Percentiles rank a stretch among this genome's conserved stretches.
Evolutionary conservation across 1,140 invertebrate genomes (phyloP).

Genomic region (Brachionus paranguensis): DNA sequence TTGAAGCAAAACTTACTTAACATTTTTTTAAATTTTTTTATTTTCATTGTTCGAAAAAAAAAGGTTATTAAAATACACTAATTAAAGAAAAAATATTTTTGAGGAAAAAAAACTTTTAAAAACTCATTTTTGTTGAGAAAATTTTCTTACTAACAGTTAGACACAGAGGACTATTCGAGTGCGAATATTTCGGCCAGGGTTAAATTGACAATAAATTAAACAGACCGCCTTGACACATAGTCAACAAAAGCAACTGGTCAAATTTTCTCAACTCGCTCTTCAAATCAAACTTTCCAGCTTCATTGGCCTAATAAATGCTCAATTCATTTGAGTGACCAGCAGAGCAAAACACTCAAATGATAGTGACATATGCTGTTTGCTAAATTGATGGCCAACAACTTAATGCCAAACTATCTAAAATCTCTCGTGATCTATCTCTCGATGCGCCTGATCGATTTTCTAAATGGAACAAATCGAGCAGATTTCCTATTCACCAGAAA

Average conservation of each 20-base stretch:
- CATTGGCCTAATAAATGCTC: background rate
- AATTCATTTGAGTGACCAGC: background rate
- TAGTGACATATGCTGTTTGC: slow-evolving; percentile 1
- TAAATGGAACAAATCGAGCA: background rate
- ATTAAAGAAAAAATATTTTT: background rate
- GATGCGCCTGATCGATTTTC: background rate
- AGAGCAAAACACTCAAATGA: slow-evolving; percentile 21
- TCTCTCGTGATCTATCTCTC: background rate
- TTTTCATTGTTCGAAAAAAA: too few relatives aligned
- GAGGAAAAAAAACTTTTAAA: background rate
- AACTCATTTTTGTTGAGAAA: background rate
- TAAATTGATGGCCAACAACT: background rate
- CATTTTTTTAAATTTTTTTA: too few relatives aligned
- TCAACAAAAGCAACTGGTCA: background rate
- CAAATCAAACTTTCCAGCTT: background rate
- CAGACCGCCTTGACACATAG: background rate
- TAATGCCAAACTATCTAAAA: background rate
- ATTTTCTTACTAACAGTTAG: background rate
- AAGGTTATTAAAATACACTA: too few relatives aligned
- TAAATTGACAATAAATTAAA: background rate
- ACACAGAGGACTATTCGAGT: background rate
- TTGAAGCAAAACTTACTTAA: too few relatives aligned
- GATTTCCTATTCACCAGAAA: background rate
- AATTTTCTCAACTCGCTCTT: background rate
- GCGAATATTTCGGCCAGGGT: background rate